A percentile compares a stretch with the other conserved stretches of the same genome.
Evolutionary conservation across 2,888 invertebrate genomes (phyloP).

Genomic region (Phalangium opilio): DNA sequence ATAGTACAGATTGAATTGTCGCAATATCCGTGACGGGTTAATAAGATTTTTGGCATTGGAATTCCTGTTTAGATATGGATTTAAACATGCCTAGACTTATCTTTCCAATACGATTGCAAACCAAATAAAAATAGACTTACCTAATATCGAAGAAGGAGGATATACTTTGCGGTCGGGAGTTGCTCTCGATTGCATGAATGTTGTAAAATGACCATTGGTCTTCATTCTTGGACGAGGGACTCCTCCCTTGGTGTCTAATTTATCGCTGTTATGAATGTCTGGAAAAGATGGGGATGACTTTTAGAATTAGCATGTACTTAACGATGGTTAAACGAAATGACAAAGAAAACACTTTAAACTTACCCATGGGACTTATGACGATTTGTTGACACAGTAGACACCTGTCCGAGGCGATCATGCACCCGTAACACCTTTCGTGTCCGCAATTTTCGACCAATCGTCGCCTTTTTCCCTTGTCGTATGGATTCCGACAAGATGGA

Average conservation of each 20-base stretch:
- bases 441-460: constrained; percentile 88
- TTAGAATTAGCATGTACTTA: constrained; percentile 2
- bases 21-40: too few species aligned
- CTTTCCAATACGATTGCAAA: too few species aligned
- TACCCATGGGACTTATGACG: constrained; percentile 7
- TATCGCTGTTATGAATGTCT: too few species aligned
- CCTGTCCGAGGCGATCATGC: constrained; percentile 79
- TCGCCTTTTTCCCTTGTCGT: constrained; percentile 90
- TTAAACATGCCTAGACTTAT: too few species aligned
- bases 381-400: constrained; percentile 60
- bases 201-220: constrained; percentile 49
- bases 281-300: background rate
- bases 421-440: constrained; percentile 87
- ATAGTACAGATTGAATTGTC: too few species aligned
- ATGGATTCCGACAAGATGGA: constrained; percentile 48
- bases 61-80: too few species aligned
- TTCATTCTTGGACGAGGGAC: constrained; percentile 39
- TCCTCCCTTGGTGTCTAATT: background rate
- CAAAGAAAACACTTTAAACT: background rate
- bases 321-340: constrained; percentile 1
- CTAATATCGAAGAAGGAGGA: too few species aligned
- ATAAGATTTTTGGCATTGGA: too few species aligned
- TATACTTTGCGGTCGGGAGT: background rate
- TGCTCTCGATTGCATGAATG: constrained; percentile 45
- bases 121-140: too few species aligned